Evolutionary conservation across 2,888 invertebrate species (phyloP), one percentile per base, ranked within the genome.

Genomic region (Anthoptus insignis): DNA sequence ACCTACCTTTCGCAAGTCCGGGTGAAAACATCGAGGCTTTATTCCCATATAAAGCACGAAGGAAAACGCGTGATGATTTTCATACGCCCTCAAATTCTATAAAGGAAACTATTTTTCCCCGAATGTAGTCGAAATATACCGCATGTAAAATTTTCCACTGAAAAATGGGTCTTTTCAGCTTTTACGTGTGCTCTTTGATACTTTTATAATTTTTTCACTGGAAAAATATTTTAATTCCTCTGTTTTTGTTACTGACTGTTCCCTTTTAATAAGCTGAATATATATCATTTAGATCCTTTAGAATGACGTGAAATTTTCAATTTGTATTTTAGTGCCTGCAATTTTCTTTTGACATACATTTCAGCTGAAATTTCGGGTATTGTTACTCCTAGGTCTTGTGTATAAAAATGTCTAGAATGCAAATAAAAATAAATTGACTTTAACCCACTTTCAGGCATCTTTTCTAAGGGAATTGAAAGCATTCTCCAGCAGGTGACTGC

Each of bases 21-120:
- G 80, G 78, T 78, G 80, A 81, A 77, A 83, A 77, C 76, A 76
- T 75, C 75, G 73, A 69, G 76, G 80, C 82, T 87, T 86, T 86
- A 84, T 82, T 76, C 70, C 71, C 76, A 71, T 73, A 78, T 83
- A 85, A 83, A 81, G 73, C 76, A 80, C 81, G 82, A 83, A 83
- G 75, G 80, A 75, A 82, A 82, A 80, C 73, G 72, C 78, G 69
- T 73, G 75, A 79, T 79, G 78, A 82, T 83, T 79, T 73, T 75
- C 68, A 70, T 67, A 59, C 69, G 67, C 74, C 73, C 75, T 73
- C 63, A 37, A 57, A 57, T 57, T 64, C 56, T 50, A 64, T 64
- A 57, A 64, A 57, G 19, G 59, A 45, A 61, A 61, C 61, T 61
- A 53, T 61, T 60, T 61, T 61, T 47, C 47, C n/a, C 54, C 47